These are phyloP conservation scores for Steinernema scapterisci DNA, from an alignment of 2,888 invertebrate genomes.

Conservation along the genomic window DNA sequence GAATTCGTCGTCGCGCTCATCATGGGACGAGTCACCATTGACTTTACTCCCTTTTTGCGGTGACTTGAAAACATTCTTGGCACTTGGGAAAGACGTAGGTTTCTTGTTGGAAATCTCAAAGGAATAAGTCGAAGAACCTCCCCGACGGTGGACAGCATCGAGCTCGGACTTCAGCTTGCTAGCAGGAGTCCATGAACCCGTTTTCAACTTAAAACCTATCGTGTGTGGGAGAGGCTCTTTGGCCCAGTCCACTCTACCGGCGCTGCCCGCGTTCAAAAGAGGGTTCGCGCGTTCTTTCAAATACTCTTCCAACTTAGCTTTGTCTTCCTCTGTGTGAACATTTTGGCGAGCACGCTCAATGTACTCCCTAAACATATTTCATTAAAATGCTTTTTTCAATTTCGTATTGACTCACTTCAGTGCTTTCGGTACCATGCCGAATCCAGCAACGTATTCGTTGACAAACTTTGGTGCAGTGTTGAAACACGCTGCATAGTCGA, in stretches of 20 bases:
- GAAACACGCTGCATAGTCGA: conserved; percentile 4
- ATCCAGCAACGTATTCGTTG: conserved; percentile 1
- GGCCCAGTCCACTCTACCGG: conserved; percentile 91
- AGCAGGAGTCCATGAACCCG: conserved; percentile 53
- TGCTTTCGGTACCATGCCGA: conserved; percentile 19
- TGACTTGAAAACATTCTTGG: conserved; percentile 25
- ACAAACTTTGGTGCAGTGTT: not conserved
- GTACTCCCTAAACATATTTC: conserved; percentile 74
- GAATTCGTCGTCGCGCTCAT: conserved; percentile 26
- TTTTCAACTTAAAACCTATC: conserved; percentile 50
- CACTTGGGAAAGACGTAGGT: not conserved
- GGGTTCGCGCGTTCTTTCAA: conserved; percentile 90
- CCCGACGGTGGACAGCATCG: not conserved
- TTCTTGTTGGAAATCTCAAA: conserved; percentile 16
- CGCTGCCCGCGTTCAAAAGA: conserved; percentile 83
- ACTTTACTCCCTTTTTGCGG: conserved; percentile 12
- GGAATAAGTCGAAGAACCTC: conserved; percentile 8
- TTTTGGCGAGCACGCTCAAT: conserved; percentile 89
- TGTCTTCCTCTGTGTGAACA: conserved; percentile 84
- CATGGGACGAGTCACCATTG: not conserved
- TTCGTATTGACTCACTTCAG: not conserved
- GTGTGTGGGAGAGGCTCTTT: conserved; percentile 83
- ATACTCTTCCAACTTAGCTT: conserved; percentile 90
- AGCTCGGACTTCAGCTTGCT: conserved; percentile 42
- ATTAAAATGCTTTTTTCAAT: not conserved